Conservation (phyloP, 1,140 invertebrate species). For the Zelostemma sp. region DNA sequence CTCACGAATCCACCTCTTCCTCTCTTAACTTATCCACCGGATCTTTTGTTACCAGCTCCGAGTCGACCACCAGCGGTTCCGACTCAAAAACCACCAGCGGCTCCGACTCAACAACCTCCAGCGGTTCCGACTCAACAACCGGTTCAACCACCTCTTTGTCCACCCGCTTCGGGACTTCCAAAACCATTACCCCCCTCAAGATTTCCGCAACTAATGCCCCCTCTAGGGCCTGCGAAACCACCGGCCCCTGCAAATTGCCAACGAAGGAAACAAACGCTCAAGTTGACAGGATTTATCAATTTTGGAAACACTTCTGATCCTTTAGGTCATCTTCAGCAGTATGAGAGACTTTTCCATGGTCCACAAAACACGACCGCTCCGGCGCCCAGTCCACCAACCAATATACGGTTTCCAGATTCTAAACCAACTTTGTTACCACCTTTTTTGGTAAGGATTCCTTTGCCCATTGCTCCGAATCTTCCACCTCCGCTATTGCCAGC, state of each 20-base stretch:
- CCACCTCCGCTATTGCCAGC: conserved; percentile 34
- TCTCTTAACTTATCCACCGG: conserved; percentile 25
- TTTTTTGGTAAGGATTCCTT: conserved; percentile 47
- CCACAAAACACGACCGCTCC: conserved; percentile 11
- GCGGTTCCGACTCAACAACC: not conserved
- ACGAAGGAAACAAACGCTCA: conserved; percentile 55
- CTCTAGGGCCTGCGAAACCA: not conserved
- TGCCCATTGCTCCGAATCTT: conserved; percentile 50
- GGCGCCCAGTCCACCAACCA: conserved; percentile 9
- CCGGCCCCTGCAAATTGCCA: not conserved
- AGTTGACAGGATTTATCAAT: conserved; percentile 65
- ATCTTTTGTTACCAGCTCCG: conserved; percentile 16
- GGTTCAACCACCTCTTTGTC: conserved; percentile 3
- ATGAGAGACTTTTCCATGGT: conserved; percentile 62
- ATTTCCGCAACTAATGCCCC: no score
- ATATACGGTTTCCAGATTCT: conserved; percentile 11
- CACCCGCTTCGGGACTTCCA: conserved; percentile 1
- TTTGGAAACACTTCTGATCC: conserved; percentile 63
- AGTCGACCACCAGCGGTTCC: not conserved
- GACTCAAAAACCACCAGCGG: not conserved
- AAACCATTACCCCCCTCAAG: not conserved
- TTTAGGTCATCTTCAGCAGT: conserved; percentile 58
- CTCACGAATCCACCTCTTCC: conserved; percentile 29
- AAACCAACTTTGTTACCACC: conserved; percentile 40
- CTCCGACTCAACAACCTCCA: not conserved